Conservation (phyloP, 2,113 vertebrate species). For the Cephalopterus ornatus region DNA sequence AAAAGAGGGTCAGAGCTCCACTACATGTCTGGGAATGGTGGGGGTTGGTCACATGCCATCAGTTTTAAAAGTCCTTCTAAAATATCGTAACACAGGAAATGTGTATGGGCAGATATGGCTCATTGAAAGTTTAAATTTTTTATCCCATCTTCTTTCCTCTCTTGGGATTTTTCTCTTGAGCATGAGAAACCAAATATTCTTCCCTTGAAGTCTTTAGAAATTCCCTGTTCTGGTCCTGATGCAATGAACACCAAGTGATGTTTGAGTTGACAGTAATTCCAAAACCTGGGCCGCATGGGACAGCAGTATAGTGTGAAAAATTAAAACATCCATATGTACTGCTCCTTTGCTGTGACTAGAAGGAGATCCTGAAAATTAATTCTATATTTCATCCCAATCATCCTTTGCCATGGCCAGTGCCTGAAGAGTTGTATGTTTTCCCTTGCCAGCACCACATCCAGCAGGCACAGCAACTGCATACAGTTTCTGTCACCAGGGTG, state of each 20-base stretch:
- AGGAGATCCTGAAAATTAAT: constrained; percentile 35
- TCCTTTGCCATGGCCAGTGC: neutral
- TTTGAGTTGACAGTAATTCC: neutral
- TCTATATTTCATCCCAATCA: neutral
- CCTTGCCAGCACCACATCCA: neutral
- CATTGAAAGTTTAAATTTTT: neutral
- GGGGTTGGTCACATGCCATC: neutral
- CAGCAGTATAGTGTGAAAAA: neutral
- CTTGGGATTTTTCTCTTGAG: neutral
- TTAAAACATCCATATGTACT: neutral
- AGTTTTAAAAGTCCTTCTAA: neutral
- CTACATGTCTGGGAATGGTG: neutral
- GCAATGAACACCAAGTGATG: neutral
- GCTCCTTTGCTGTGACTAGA: neutral
- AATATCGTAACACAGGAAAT: neutral
- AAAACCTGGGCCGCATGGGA: neutral
- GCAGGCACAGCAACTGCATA: neutral
- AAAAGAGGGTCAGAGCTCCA: neutral
- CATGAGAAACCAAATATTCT: neutral
- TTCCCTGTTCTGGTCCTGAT: neutral
- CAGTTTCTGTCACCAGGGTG: neutral
- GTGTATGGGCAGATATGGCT: neutral
- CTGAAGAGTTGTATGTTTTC: neutral
- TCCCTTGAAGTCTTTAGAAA: constrained; percentile 9
- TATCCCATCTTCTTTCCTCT: neutral